Evolutionary conservation across 2,113 vertebrate genomes (phyloP).

Genomic region (Burhinus bistriatus): DNA sequence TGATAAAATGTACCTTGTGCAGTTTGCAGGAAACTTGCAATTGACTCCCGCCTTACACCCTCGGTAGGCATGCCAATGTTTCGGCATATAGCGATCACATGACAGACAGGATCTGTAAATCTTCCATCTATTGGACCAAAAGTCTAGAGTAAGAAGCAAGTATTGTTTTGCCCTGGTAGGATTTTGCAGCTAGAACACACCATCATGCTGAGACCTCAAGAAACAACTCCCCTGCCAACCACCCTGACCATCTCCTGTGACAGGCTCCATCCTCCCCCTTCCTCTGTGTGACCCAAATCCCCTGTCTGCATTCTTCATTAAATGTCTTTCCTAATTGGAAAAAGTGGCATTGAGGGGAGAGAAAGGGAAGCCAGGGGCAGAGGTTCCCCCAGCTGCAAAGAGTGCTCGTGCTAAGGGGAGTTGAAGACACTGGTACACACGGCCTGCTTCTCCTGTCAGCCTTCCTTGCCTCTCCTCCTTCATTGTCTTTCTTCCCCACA

Average conservation of each 20-base stretch:
- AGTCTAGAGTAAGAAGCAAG: neutral
- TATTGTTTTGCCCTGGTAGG: neutral
- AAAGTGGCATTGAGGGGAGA: neutral
- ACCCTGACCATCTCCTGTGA: neutral
- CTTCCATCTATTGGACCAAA: neutral
- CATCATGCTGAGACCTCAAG: neutral
- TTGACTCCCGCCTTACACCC: neutral
- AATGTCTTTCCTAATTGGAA: neutral
- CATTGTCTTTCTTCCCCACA: neutral
- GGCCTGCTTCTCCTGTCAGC: neutral
- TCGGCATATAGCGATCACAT: neutral
- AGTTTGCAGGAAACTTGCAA: neutral
- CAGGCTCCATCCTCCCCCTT: neutral
- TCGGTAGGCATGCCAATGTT: neutral
- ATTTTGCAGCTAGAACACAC: neutral
- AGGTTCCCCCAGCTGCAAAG: neutral
- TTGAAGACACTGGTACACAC: neutral
- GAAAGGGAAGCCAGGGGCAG: neutral
- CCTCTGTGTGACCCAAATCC: neutral
- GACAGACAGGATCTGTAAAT: neutral
- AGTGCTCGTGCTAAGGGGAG: fast-evolving
- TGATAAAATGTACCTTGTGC: neutral
- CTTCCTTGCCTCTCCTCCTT: neutral
- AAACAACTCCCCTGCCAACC: neutral
- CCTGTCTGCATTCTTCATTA: neutral